A percentile compares a stretch with the other conserved stretches of the same genome.
Evolutionary conservation across 2,888 invertebrate species (phyloP).

Genomic region (Apamea sordens): DNA sequence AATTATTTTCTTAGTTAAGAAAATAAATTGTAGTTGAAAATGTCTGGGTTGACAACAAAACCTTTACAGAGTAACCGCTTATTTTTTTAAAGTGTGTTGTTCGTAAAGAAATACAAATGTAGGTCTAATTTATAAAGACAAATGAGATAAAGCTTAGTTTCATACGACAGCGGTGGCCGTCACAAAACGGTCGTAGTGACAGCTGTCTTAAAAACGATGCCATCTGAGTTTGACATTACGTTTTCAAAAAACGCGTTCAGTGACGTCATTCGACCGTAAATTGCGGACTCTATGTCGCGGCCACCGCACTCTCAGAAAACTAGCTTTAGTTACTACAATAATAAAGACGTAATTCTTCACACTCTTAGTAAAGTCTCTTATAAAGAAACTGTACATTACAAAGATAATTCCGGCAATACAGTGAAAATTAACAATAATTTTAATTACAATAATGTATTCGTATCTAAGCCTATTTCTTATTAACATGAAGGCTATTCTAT

Average conservation of each 20-base stretch:
- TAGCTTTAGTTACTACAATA: neutral
- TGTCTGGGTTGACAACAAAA: neutral
- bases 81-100: neutral
- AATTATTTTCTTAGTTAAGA: neutral
- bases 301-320: neutral
- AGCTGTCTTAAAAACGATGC: neutral
- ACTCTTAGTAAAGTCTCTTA: slow-evolving; percentile 37
- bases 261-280: neutral
- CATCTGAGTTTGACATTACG: neutral
- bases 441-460: slow-evolving; percentile 63
- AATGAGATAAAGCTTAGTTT: neutral
- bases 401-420: slow-evolving; percentile 66
- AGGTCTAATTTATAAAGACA: neutral
- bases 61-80: neutral
- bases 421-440: slow-evolving; percentile 54
- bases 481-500: slow-evolving; percentile 66
- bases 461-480: slow-evolving; percentile 60
- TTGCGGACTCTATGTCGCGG: neutral
- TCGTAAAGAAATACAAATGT: neutral
- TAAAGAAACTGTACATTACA: slow-evolving; percentile 72
- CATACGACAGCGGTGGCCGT: neutral
- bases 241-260: neutral
- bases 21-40: neutral
- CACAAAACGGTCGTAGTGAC: neutral
- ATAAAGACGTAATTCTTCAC: neutral